Percentiles rank a stretch among this genome's conserved stretches.
These are phyloP conservation scores for Crocodylus rhombifer DNA, from an alignment of 2,797 vertebrate species.

Conservation along the genomic window DNA sequence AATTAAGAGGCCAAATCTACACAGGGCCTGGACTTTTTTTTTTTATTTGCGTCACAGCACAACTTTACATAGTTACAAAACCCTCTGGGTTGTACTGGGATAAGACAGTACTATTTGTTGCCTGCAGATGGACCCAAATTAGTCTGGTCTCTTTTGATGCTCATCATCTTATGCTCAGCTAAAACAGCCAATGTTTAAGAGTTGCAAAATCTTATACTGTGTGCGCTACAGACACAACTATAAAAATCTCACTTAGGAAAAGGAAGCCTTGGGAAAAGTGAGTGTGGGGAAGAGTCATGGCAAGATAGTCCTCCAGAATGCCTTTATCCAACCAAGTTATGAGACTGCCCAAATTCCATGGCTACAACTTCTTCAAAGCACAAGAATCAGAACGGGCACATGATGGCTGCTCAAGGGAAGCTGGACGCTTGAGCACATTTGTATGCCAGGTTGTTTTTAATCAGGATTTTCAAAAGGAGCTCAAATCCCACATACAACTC, in stretches of 20 bases:
- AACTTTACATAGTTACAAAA: fast-evolving
- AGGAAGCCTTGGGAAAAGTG: neutral
- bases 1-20: fast-evolving
- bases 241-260: neutral
- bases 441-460: neutral
- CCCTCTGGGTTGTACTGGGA: neutral
- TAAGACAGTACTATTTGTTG: neutral
- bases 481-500: slow-evolving; percentile 29
- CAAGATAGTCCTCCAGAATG: neutral
- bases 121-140: neutral
- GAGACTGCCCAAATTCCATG: neutral
- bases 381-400: neutral
- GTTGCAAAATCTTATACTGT: neutral
- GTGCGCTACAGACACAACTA: fast-evolving
- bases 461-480: neutral
- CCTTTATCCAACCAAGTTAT: neutral
- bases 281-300: neutral
- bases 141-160: neutral
- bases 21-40: fast-evolving
- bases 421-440: fast-evolving
- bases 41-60: fast-evolving
- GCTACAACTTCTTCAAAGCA: neutral
- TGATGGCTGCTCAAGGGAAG: neutral
- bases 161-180: fast-evolving
- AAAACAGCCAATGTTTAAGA: fast-evolving